Percentiles rank a stretch among this genome's conserved stretches.
phyloP scores from a whole-genome alignment of 2,797 vertebrate species.

The Coregonus sp. region DNA sequence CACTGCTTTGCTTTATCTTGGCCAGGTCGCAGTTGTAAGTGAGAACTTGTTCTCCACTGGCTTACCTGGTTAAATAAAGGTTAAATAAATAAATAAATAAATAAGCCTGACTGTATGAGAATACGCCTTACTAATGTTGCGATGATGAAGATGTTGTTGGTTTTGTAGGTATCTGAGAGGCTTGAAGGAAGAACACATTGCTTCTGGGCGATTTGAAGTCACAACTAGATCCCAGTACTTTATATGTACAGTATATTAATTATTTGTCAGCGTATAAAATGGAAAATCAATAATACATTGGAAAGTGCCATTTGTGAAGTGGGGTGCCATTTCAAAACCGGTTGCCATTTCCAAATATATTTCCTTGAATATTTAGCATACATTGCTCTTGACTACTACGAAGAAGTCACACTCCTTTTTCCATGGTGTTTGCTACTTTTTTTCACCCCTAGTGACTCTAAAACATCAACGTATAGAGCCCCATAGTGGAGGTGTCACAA shows the following conservation, averaged over 20 bases:
- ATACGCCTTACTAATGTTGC: not conserved
- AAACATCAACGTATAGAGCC: too few relatives aligned
- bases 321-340: slow-evolving; percentile 28
- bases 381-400: too few relatives aligned
- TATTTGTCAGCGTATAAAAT: slow-evolving; percentile 43
- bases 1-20: too few relatives aligned
- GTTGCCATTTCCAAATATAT: slow-evolving; percentile 15
- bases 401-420: not conserved
- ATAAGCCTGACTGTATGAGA: not conserved
- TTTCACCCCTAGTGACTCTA: slow-evolving; percentile 6
- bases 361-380: not conserved
- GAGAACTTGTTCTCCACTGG: too few relatives aligned
- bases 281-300: slow-evolving; percentile 44
- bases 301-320: slow-evolving; percentile 7
- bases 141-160: not conserved
- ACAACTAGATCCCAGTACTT: not conserved
- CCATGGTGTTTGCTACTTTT: too few relatives aligned
- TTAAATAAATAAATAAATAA: too few relatives aligned
- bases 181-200: not conserved
- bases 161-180: not conserved
- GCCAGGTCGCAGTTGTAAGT: too few relatives aligned
- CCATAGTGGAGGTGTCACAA: too few relatives aligned
- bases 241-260: slow-evolving; percentile 31
- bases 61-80: too few relatives aligned
- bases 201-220: not conserved